Evolutionary conservation across 1,140 invertebrate genomes (phyloP).

Genomic region (Ridgeia piscesae): DNA sequence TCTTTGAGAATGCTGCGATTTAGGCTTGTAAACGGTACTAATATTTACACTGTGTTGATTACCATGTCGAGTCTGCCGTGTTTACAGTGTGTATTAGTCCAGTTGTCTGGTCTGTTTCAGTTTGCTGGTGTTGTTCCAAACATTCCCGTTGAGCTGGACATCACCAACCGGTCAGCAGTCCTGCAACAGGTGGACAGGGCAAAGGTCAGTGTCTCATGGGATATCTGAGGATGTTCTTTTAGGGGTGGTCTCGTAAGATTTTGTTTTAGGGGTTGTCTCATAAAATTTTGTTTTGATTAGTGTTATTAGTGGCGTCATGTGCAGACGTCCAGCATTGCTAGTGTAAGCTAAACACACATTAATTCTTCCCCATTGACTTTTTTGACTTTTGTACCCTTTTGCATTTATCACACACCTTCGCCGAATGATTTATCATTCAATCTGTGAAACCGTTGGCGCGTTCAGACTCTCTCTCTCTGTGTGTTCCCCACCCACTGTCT

Average conservation of each 20-base stretch:
- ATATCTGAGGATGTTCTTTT: too few species aligned
- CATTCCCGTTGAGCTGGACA: conserved; percentile 49
- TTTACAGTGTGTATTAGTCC: not conserved
- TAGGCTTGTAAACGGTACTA: too few species aligned
- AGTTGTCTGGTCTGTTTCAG: conserved; percentile 34
- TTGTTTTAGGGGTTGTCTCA: not conserved
- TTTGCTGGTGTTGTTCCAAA: conserved; percentile 52
- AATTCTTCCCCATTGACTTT: too few species aligned
- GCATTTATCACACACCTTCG: not conserved
- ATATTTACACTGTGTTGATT: not conserved
- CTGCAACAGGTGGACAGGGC: conserved; percentile 53
- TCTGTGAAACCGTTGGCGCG: not conserved
- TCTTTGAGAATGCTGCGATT: too few species aligned
- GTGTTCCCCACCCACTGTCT: too few species aligned
- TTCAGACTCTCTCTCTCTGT: not conserved
- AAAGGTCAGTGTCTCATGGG: conserved; percentile 40
- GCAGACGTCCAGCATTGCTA: not conserved
- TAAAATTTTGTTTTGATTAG: too few species aligned
- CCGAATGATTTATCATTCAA: not conserved
- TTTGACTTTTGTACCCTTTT: too few species aligned
- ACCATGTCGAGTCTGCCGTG: not conserved
- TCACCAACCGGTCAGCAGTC: conserved; percentile 54
- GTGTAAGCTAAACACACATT: not conserved
- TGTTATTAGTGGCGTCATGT: too few species aligned
- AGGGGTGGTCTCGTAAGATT: not conserved